A percentile compares a stretch with the other conserved stretches of the same genome.
phyloP scores from a whole-genome alignment of 2,888 invertebrate genomes.

The Drosophila multiciliata region DNA sequence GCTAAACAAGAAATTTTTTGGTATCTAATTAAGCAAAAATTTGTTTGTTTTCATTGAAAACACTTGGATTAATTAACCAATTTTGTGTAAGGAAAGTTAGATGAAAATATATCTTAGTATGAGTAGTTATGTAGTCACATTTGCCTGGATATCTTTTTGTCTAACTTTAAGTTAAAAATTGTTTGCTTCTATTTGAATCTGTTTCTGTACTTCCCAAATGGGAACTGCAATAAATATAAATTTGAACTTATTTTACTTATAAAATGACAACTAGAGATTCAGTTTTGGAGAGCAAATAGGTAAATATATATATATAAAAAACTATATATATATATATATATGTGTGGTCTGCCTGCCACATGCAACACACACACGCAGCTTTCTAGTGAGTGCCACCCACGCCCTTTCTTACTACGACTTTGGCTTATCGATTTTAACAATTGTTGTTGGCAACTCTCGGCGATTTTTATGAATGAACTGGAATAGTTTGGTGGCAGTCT shows the following conservation, averaged over 20 bases:
- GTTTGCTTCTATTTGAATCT: neutral
- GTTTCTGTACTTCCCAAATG: no score
- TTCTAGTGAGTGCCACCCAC: slow-evolving; percentile 3
- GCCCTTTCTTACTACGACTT: slow-evolving; percentile 10
- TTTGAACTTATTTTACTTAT: neutral
- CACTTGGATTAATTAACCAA: neutral
- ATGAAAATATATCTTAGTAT: neutral
- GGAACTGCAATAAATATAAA: neutral
- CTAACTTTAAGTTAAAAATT: neutral
- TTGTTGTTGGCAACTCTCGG: slow-evolving; percentile 12
- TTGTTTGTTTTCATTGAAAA: neutral
- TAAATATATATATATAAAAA: neutral
- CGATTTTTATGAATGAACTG: slow-evolving; percentile 26
- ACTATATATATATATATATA: neutral
- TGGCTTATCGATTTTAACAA: slow-evolving; percentile 61
- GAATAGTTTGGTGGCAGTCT: neutral
- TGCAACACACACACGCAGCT: slow-evolving; percentile 5
- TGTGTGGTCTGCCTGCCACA: slow-evolving; percentile 3
- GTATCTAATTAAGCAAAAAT: neutral
- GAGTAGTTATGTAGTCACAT: neutral
- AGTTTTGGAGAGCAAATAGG: neutral
- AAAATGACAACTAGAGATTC: neutral
- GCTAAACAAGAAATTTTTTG: neutral
- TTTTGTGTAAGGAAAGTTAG: neutral
- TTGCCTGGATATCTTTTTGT: neutral